phyloP scores from a whole-genome alignment of 2,888 invertebrate genomes.

The Drosophila aldrichi region DNA sequence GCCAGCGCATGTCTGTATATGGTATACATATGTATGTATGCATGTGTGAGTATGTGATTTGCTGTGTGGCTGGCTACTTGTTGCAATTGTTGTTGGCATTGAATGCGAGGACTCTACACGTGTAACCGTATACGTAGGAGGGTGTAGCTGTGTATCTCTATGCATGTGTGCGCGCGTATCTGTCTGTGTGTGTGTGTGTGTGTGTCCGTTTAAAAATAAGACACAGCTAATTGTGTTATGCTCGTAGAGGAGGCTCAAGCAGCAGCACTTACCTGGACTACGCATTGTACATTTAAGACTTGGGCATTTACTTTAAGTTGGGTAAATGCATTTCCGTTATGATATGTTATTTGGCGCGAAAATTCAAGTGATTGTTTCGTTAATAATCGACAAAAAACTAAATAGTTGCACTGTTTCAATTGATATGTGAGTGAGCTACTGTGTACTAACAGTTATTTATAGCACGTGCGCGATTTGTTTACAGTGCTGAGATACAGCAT shows the following conservation, averaged over 20 bases:
- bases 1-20: background rate
- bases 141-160: background rate
- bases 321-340: slow-evolving; percentile 19
- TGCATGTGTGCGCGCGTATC: slow-evolving; percentile 11
- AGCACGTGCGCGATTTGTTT: slow-evolving; percentile 54
- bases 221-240: slow-evolving; percentile 23
- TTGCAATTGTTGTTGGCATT: slow-evolving; percentile 51
- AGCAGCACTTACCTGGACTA: slow-evolving; percentile 25
- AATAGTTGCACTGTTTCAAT: slow-evolving; percentile 13
- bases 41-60: slow-evolving; percentile 2
- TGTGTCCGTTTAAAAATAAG: slow-evolving; percentile 22
- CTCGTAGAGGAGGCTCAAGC: background rate
- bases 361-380: slow-evolving; percentile 8
- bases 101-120: slow-evolving; percentile 25
- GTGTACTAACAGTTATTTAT: slow-evolving; percentile 39
- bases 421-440: background rate
- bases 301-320: slow-evolving; percentile 1
- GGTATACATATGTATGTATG: background rate
- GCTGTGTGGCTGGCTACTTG: slow-evolving; percentile 42
- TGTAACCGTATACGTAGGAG: background rate
- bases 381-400: slow-evolving; percentile 1
- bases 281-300: slow-evolving; percentile 16
- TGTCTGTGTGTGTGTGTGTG: slow-evolving; percentile 13
- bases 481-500: slow-evolving; percentile 30
- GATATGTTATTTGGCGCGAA: slow-evolving; percentile 48